Base-by-base conservation (phyloP, 2,113 vertebrate genomes). In the Casuarius casuarius region DNA sequence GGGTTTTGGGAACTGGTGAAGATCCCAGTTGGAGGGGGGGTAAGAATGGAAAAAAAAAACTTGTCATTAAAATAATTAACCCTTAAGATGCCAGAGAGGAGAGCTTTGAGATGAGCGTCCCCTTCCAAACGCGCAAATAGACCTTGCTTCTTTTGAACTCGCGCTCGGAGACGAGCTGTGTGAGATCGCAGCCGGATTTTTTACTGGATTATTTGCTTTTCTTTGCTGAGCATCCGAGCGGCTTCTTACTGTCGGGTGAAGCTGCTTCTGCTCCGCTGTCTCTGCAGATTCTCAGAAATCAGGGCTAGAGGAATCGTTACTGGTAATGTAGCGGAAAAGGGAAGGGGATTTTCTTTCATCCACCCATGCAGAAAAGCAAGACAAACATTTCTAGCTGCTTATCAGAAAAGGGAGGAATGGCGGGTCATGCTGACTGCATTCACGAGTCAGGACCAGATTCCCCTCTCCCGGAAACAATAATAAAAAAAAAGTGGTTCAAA, bases 341-440 rank as follows among this genome's bases (percentile, higher is more conserved):
- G 6, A 23, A 48, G 23, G 1, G 0, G 33, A n/a, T 67, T 85
- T 68, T 6, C 73, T 77, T 12, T 20, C 22, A 12, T 13, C 35
- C 22, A 2, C 6, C 59, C 4, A 2, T 11, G 44, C 40, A 7
- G 82, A 6, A 49, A 46, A 77, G 6, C 2, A 42, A 14, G 20
- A 3, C 19, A 3, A n/a, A 46, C 14, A 0, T 40, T 28, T 67
- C 71, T 58, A 15, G 12, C 3, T 7, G 7, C 72, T 33, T 83
- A 8, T 35, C 6, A 29, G 22, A 0, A 3, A 63, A 0, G 7
- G 18, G 5, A 19, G 12, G 23, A 44, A 11, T 2, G 3, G 21
- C 2, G 2, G n/a, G 29, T 5, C 58, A 5, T 5, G 42, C 23
- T 10, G 8, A 14, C 33, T 49, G 21, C 25, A 9, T 1, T 20